A percentile compares a stretch with the other conserved stretches of the same genome.
Conservation (phyloP, 2,797 vertebrate genomes). For the Bovichtus diacanthus region DNA sequence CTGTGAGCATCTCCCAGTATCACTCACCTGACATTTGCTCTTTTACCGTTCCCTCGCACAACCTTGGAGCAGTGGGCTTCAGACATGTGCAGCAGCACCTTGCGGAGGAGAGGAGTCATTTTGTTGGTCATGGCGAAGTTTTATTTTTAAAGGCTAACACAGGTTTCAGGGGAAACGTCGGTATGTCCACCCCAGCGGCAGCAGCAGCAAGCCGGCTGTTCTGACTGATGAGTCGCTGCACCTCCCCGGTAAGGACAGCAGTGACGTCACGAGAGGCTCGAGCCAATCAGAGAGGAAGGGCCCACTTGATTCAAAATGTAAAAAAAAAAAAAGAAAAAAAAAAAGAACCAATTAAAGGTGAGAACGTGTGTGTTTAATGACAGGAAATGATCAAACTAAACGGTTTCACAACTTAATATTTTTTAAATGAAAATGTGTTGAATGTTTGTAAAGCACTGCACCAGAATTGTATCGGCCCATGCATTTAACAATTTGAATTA, state of each 20-base stretch:
- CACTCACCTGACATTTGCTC: constrained; percentile 67
- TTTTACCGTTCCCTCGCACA: constrained; percentile 36
- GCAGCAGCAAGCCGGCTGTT: neutral
- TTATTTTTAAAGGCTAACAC: rapidly evolving
- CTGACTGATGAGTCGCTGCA: neutral
- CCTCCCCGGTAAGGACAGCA: neutral
- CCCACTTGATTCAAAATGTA: too few species aligned
- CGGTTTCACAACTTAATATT: too few species aligned
- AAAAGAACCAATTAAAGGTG: too few species aligned
- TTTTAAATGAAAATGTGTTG: too few species aligned
- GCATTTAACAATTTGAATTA: too few species aligned
- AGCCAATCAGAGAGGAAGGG: constrained; percentile 39
- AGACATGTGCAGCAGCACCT: constrained; percentile 54
- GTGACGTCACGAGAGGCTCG: constrained; percentile 13
- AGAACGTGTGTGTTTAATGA: too few species aligned
- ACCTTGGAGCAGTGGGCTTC: constrained; percentile 33
- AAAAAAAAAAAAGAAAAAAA: too few species aligned
- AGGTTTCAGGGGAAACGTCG: neutral
- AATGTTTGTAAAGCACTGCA: too few species aligned
- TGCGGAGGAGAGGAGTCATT: constrained; percentile 39
- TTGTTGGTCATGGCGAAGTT: constrained; percentile 54
- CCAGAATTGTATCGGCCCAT: too few species aligned
- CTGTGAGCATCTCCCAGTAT: neutral
- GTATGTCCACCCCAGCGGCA: neutral
- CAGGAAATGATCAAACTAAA: too few species aligned